Evolutionary conservation across 2,888 invertebrate genomes (phyloP), one percentile per base, ranked within the genome.

Genomic region (Meta bourneti): DNA sequence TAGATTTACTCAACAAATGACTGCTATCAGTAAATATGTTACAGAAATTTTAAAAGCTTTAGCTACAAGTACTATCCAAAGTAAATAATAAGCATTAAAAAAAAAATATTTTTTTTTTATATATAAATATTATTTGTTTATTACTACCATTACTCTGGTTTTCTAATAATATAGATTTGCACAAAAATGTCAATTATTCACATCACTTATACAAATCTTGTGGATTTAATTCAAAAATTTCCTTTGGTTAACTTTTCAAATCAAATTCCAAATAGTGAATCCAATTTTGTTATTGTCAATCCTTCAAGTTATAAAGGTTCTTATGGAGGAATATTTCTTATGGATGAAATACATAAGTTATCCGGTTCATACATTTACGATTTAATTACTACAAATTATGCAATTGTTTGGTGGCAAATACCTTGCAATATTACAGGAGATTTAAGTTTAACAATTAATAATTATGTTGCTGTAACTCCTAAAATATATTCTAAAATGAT

Each of bases 1-100:
- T 69, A 69, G 86, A 1, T 70, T 86, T 16, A 70, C 86, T 8
- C 61, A 86, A 69, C 86, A 86, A 86, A 86, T 86, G 8, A 51
- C 61, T 2, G 77, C 86, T 11, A 69, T 78, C 0, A 86, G 86
- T 86, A 86, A 86, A 78, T 86, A 86, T 34, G 52, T 86, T 7
- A 86, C 70, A 1, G 19, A 19, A 7, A 20, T 86, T 13, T 70
- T 86, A 2, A 78, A 20, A 48, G 20, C 71, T 49, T 13, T 82
- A 4, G 82, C 82, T 4, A 6, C 54, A 13, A 80, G 13, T 49
- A 51, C 49, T 0, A 77, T n/a, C 11, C 1, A 16, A 77, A 2
- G 9, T 16, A 74, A 4, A 34, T 34, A 34, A 34, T 34, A n/a
- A n/a, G n/a, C n/a, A n/a, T n/a, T n/a, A n/a, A 34, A 34, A 34